Conservation (phyloP, 2,797 vertebrate species). For the Mus minutoides region DNA sequence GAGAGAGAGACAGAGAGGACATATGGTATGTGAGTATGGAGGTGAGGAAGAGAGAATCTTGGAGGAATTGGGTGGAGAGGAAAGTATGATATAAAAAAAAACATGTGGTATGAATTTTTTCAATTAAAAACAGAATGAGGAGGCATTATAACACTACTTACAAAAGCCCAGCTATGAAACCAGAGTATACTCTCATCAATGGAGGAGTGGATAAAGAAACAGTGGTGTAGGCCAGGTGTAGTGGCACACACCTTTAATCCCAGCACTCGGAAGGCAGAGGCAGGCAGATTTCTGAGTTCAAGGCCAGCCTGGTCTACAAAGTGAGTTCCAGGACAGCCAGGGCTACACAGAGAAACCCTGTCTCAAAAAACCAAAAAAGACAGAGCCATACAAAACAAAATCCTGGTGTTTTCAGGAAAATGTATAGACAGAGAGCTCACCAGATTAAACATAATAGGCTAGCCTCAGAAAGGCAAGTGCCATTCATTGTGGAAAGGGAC, state of each 20-base stretch:
- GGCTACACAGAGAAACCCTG: too few species aligned
- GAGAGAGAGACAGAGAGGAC: not conserved
- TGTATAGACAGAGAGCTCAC: not conserved
- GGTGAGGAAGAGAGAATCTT: not conserved
- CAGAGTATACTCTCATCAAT: not conserved
- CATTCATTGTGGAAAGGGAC: not conserved
- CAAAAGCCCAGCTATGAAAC: not conserved
- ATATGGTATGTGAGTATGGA: not conserved
- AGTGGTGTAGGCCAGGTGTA: too few species aligned
- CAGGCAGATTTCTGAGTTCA: too few species aligned
- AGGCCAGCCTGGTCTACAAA: too few species aligned
- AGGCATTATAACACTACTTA: not conserved
- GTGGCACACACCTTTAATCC: too few species aligned
- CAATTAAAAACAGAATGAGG: not conserved
- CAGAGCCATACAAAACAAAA: not conserved
- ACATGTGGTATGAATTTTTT: too few species aligned
- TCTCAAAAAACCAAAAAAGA: too few species aligned
- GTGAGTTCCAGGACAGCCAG: too few species aligned
- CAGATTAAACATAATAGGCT: not conserved
- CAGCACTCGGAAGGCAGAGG: too few species aligned
- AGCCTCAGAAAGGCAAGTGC: not conserved
- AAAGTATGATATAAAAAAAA: not conserved
- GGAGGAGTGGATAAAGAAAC: not conserved
- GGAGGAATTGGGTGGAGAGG: not conserved
- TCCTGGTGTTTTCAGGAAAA: not conserved